Conservation (phyloP, 2,113 vertebrate species). For the Pachypanchax playfairii region DNA sequence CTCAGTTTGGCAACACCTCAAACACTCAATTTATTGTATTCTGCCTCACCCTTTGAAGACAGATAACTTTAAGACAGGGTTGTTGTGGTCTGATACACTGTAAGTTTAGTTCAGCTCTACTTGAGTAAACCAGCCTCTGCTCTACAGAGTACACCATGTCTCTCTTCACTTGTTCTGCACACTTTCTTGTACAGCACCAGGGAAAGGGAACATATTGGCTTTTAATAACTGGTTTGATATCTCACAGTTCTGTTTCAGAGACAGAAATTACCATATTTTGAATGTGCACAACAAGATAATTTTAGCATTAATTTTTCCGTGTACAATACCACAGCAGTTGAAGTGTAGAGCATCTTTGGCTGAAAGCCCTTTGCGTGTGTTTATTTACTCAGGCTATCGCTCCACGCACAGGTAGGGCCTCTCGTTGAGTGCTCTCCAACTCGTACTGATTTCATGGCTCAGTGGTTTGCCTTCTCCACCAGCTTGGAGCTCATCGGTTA, state of each 20-base stretch:
- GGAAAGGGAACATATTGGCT: constrained; percentile 32
- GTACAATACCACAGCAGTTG: constrained; percentile 33
- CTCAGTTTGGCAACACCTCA: constrained; percentile 8
- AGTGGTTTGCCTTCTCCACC: constrained; percentile 56
- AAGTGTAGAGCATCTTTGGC: constrained; percentile 55
- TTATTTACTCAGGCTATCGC: constrained; percentile 60
- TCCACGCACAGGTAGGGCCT: constrained; percentile 58
- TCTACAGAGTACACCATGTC: neutral
- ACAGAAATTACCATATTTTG: constrained; percentile 37
- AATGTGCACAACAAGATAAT: constrained; percentile 29
- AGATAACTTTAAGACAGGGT: constrained; percentile 16
- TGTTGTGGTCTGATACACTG: constrained; percentile 17
- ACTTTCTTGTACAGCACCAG: constrained; percentile 21
- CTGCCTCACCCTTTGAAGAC: neutral
- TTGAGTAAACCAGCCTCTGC: constrained; percentile 8
- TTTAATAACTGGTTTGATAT: constrained; percentile 47
- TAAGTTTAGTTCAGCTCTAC: constrained; percentile 8
- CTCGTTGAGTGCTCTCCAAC: constrained; percentile 56
- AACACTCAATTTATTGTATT: constrained; percentile 23
- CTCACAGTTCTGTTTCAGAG: constrained; percentile 35
- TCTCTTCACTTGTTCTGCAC: constrained; percentile 11
- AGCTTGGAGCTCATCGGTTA: constrained; percentile 67
- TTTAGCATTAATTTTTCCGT: constrained; percentile 48
- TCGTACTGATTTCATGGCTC: constrained; percentile 69
- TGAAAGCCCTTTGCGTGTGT: constrained; percentile 43